phyloP scores from a whole-genome alignment of 2,797 vertebrate species.

The Anolis apletophallus region DNA sequence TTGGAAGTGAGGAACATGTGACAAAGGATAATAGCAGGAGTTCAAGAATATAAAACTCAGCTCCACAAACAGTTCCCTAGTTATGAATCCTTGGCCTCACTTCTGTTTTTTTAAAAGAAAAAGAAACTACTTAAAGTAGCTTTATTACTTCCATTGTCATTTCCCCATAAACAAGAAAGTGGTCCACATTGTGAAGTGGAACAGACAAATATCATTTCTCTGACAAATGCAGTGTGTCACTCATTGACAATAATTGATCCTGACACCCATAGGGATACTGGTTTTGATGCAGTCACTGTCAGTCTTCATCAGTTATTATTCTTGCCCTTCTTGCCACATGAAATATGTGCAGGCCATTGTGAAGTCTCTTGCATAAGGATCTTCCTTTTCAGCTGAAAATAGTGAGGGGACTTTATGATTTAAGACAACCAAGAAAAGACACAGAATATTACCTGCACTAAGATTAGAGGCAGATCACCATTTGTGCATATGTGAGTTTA shows the following conservation, averaged over 20 bases:
- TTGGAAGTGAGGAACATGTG: background rate
- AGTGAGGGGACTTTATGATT: slow-evolving; percentile 40
- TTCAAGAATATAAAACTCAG: background rate
- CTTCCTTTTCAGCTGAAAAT: slow-evolving; percentile 34
- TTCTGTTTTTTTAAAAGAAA: background rate
- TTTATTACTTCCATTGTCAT: slow-evolving; percentile 1
- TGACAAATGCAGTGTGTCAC: slow-evolving; percentile 32
- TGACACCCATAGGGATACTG: slow-evolving; percentile 69
- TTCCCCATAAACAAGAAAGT: slow-evolving; percentile 39
- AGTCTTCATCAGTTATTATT: slow-evolving; percentile 44
- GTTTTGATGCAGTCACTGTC: slow-evolving; percentile 67
- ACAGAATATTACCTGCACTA: slow-evolving; percentile 20
- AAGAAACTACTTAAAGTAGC: background rate
- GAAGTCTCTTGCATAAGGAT: slow-evolving; percentile 48
- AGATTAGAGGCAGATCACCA: background rate
- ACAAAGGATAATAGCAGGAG: background rate
- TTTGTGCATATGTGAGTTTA: too few relatives aligned
- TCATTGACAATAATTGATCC: slow-evolving; percentile 62
- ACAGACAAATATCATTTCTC: slow-evolving; percentile 50
- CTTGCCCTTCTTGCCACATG: slow-evolving; percentile 31
- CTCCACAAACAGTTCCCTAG: background rate
- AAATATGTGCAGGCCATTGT: slow-evolving; percentile 41
- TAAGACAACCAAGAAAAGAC: background rate
- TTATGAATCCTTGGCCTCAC: background rate
- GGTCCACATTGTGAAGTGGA: slow-evolving; percentile 50